phyloP scores from a whole-genome alignment of 2,888 invertebrate genomes.

The Tipula vernalis region DNA sequence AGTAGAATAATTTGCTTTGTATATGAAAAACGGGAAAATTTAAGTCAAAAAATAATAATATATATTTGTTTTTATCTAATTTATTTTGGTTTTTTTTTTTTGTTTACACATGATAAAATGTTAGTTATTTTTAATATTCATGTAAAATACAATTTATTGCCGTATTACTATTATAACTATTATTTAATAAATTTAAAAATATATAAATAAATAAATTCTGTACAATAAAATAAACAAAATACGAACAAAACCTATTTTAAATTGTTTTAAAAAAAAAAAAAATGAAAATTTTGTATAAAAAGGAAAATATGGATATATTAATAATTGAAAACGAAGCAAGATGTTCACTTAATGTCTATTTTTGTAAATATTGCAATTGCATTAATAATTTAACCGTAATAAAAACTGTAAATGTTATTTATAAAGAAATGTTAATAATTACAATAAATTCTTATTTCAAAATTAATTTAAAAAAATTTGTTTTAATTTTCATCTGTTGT shows the following conservation, averaged over 20 bases:
- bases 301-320: not conserved
- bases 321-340: not conserved
- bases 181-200: not conserved
- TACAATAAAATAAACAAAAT: not conserved
- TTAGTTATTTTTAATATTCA: not conserved
- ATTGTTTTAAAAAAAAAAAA: not conserved
- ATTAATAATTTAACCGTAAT: not conserved
- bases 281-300: not conserved
- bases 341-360: not conserved
- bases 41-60: not conserved
- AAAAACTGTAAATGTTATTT: not conserved
- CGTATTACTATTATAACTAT: not conserved
- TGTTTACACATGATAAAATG: not conserved
- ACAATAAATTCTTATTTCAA: not conserved
- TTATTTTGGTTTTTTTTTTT: not conserved
- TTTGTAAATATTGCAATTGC: not conserved
- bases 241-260: not conserved
- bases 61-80: not conserved
- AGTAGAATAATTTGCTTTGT: not conserved
- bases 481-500: not conserved
- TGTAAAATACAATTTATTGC: not conserved
- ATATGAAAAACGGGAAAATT: not conserved
- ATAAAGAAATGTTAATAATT: not conserved
- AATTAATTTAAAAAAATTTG: not conserved
- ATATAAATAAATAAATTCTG: not conserved